These are phyloP conservation scores for Lasiurus borealis DNA, from an alignment of 2,113 vertebrate genomes.

Conservation along the genomic window DNA sequence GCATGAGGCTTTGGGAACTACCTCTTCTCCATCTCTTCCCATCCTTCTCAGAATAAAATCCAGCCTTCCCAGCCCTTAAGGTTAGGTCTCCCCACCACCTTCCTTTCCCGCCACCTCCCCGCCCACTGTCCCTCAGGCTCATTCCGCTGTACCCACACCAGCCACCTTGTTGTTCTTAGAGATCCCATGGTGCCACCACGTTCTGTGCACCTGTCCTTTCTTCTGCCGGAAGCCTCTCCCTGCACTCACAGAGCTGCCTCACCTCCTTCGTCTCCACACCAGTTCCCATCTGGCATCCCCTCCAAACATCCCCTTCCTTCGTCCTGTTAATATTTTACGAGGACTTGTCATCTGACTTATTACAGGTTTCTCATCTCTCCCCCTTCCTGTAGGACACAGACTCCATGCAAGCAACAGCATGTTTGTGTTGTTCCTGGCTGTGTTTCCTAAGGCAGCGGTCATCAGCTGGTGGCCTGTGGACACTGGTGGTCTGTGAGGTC, in stretches of 20 bases:
- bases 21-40: neutral
- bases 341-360: neutral
- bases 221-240: neutral
- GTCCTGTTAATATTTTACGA: neutral
- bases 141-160: neutral
- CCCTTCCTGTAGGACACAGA: neutral
- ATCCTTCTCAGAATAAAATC: neutral
- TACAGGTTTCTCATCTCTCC: neutral
- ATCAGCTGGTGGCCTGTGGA: too few relatives aligned
- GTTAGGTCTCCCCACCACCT: too few relatives aligned
- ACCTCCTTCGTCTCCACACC: neutral
- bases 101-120: neutral
- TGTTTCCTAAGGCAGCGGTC: neutral
- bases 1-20: neutral
- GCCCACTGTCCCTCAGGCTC: neutral
- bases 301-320: neutral
- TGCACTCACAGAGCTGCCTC: neutral
- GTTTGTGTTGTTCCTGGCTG: neutral
- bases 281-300: neutral
- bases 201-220: neutral
- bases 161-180: neutral
- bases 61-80: neutral
- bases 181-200: neutral
- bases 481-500: too few relatives aligned
- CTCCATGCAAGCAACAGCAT: neutral